Evolutionary conservation across 2,888 invertebrate species (phyloP), one percentile per base, ranked within the genome.

Genomic region (Diplolepis rosae): DNA sequence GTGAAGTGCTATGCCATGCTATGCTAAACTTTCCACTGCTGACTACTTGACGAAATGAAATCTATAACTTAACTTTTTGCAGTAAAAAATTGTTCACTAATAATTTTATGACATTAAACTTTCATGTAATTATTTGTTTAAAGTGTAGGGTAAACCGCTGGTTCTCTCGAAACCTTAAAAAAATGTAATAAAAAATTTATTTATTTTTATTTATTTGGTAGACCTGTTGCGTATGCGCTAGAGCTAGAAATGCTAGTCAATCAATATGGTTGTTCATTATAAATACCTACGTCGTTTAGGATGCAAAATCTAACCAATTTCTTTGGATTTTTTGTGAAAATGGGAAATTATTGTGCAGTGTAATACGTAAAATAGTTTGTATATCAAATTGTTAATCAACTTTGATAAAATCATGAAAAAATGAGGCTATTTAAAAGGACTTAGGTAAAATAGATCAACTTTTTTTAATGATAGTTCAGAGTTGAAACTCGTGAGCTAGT

Each of bases 241-340:
- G 4, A 9, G 13, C 54, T 54, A 39, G 35, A 61, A 39, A n/a
- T 27, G 39, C 39, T 32, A 61, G 35, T 18, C 32, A 35, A n/a
- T 27, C 56, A 56, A 22, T 30, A 54, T 50, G 18, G 32, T 54
- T n/a, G 24, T 32, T 24, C 39, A 61, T 61, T 24, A 61, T 13
- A 61, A n/a, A n/a, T n/a, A n/a, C n/a, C n/a, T 61, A 61, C 35
- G 61, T 61, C n/a, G 35, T 39, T 13, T 2, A 24, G 22, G 15
- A 6, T 4, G n/a, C 35, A 39, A 61, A 61, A 61, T 24, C 7
- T 11, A 39, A 11, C n/a, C 18, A 35, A 11, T 22, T 24, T 39
- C 7, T n/a, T 3, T 35, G 2, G 22, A 61, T 39, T 61, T 61
- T 6, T n/a, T 4, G n/a, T 39, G n/a, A 61, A 24, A 39, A 61